Evolutionary conservation across 2,797 vertebrate genomes (phyloP).

Genomic region (Rhynchonycteris naso): DNA sequence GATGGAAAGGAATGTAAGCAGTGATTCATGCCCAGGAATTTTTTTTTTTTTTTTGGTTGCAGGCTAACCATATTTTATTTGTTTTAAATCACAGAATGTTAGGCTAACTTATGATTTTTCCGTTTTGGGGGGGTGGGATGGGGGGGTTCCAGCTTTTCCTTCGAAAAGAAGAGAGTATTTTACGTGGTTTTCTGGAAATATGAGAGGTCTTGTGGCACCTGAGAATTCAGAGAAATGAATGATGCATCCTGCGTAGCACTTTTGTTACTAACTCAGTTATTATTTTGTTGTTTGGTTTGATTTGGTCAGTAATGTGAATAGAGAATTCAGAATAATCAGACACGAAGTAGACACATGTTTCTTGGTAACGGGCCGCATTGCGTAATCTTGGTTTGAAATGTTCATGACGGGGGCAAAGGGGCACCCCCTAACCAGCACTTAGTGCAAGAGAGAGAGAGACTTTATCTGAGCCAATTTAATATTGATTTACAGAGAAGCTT

Average conservation of each 20-base stretch:
- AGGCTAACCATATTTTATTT: conserved; percentile 82
- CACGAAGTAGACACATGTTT: conserved; percentile 58
- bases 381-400: conserved; percentile 64
- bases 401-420: conserved; percentile 71
- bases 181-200: conserved; percentile 48
- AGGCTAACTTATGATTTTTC: conserved; percentile 49
- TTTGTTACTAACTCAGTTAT: conserved; percentile 48
- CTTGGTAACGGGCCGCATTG: conserved; percentile 21
- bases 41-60: conserved; percentile 57
- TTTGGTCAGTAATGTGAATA: conserved; percentile 54
- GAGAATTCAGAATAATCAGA: conserved; percentile 54
- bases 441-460: conserved; percentile 51
- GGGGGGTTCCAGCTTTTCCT: background rate
- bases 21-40: conserved; percentile 86
- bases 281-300: background rate
- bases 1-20: conserved; percentile 87
- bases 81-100: conserved; percentile 66
- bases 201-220: background rate
- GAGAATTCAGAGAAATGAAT: conserved; percentile 30
- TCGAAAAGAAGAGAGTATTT: background rate
- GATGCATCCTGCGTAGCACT: conserved; percentile 33
- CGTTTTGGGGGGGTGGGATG: background rate
- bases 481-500: conserved; percentile 62
- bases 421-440: conserved; percentile 39
- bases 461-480: conserved; percentile 69